Base-by-base conservation (phyloP, 2,797 vertebrate genomes). In the Lagorchestes hirsutus region DNA sequence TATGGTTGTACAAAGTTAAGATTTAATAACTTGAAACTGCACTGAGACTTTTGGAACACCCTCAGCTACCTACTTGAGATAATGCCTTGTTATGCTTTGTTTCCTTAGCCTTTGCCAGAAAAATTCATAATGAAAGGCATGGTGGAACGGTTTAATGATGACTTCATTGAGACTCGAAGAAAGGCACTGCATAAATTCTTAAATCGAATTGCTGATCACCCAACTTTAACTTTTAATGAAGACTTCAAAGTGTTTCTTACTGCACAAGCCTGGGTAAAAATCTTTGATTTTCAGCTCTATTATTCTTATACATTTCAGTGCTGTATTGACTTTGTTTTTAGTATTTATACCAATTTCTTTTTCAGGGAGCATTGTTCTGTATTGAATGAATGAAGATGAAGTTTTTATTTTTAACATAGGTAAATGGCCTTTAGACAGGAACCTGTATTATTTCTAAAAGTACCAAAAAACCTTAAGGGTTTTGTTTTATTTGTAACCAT, bases 101-200 rank as follows among this genome's bases (percentile, higher is more conserved):
- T 97, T 92, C 92, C 34, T 95, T 97, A 99, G 99, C 99, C 99
- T 0, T 98, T 99, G 93, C 99, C 99, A 4, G 99, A 99, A 98
- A 99, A 99, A 98, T 99, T 99, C 98, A 99, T 99, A 96, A 99
- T 99, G 98, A 99, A 99, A 97, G 99, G 99, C 96, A 99, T 99
- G 99, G 99, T 99, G 98, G 99, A 99, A 90, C 99, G 99, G 96
- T 99, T 99, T 98, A 99, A 98, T 24, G 98, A 99, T 0, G 99
- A 99, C 98, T 99, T 99, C 98, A 99, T 99, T 16, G 99, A 99
- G 98, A 99, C 99, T 9, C 99, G 99, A 94, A 99, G 99, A 98
- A 99, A 99, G 98, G 99, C 99, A 2, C 98, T 99, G 54, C 99
- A 99, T 97, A 99, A 98, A 93, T 99, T 99, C 98, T 99, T 99